These are phyloP conservation scores for Crepidodera aurea DNA, from an alignment of 2,888 invertebrate species.

Conservation along the genomic window DNA sequence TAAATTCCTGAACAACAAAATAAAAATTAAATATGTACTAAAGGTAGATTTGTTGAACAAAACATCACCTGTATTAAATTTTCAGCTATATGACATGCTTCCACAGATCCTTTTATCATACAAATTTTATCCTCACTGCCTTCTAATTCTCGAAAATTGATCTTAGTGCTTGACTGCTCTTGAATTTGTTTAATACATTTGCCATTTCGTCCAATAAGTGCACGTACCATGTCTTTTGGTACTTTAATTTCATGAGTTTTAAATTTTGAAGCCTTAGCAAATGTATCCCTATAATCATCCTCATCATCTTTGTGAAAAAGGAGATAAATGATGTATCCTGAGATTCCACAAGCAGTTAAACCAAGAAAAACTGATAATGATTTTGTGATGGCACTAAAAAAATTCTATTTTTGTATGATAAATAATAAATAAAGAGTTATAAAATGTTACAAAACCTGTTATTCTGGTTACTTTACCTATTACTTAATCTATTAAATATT, in stretches of 20 bases:
- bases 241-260: conserved; percentile 68
- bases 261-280: conserved; percentile 55
- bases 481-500: neutral
- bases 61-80: conserved; percentile 67
- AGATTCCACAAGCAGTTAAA: conserved; percentile 73
- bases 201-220: conserved; percentile 79
- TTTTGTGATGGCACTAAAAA: conserved; percentile 51
- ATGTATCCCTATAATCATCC: conserved; percentile 58
- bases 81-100: conserved; percentile 76
- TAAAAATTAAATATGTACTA: neutral
- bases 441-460: neutral
- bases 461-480: neutral
- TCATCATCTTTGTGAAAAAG: conserved; percentile 72
- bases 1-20: conserved; percentile 62
- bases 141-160: conserved; percentile 66
- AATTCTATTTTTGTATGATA: neutral
- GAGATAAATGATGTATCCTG: conserved; percentile 74
- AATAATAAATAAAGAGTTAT: neutral
- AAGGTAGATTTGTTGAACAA: neutral
- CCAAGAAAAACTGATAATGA: conserved; percentile 67
- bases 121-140: conserved; percentile 70
- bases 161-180: conserved; percentile 72
- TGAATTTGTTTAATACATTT: conserved; percentile 80
- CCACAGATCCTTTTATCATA: conserved; percentile 73
- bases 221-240: conserved; percentile 70